Percentiles rank a stretch among this genome's conserved stretches.
Evolutionary conservation across 2,113 vertebrate species (phyloP).

Genomic region (Monopterus albus): DNA sequence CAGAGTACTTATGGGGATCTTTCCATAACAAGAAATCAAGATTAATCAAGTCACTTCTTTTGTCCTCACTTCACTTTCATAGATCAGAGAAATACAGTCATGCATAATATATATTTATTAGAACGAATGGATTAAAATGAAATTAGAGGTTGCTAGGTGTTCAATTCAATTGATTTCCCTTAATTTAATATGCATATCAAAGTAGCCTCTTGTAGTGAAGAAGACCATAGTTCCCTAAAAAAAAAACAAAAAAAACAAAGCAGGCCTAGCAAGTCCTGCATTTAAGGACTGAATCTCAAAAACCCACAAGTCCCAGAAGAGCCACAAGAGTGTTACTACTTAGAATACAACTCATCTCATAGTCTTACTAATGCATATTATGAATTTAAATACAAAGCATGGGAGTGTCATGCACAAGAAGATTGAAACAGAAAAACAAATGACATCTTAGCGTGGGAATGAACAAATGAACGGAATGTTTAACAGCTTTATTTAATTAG

Average conservation of each 20-base stretch:
- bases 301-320: constrained; percentile 29
- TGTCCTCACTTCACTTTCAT: too few species aligned
- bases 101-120: too few species aligned
- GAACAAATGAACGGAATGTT: constrained; percentile 58
- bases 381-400: constrained; percentile 1
- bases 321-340: background rate
- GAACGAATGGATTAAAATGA: too few species aligned
- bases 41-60: too few species aligned
- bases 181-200: constrained; percentile 61
- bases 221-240: constrained; percentile 13
- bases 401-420: background rate
- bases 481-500: constrained; percentile 66
- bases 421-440: constrained; percentile 15
- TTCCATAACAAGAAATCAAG: too few species aligned
- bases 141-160: too few species aligned
- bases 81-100: too few species aligned
- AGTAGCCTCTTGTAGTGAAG: constrained; percentile 40
- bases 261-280: background rate
- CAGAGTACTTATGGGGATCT: too few species aligned
- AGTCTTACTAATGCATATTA: background rate
- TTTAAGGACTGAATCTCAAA: constrained; percentile 54
- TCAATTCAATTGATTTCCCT: constrained; percentile 49
- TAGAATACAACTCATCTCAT: constrained; percentile 21
- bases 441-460: constrained; percentile 21
- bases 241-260: constrained; percentile 49